phyloP scores from a whole-genome alignment of 2,113 vertebrate genomes.

The Bujurquina vittata region DNA sequence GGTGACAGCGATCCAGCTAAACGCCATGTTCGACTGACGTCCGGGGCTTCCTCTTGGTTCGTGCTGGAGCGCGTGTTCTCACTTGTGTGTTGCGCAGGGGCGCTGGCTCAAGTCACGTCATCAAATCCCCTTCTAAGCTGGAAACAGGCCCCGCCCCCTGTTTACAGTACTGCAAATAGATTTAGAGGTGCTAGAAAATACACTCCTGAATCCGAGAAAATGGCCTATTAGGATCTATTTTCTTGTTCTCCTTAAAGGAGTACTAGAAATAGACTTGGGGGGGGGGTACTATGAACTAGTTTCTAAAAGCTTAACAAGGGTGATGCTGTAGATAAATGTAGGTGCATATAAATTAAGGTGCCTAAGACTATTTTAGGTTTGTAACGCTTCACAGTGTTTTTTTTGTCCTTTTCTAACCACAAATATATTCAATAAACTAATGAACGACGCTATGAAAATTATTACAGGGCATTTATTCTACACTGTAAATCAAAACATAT shows the following conservation, averaged over 20 bases:
- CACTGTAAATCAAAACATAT: too few relatives aligned
- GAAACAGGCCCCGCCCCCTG: slow-evolving; percentile 50
- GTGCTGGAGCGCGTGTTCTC: slow-evolving; percentile 40
- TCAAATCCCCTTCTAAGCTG: slow-evolving; percentile 38
- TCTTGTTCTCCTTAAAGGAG: too few relatives aligned
- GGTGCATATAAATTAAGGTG: too few relatives aligned
- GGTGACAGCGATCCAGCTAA: slow-evolving; percentile 22
- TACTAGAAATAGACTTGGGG: too few relatives aligned
- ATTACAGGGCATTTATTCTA: too few relatives aligned
- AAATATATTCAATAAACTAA: neutral
- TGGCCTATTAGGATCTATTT: neutral
- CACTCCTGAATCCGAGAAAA: neutral
- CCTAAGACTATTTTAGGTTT: too few relatives aligned
- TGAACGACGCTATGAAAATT: too few relatives aligned
- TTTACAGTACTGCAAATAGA: slow-evolving; percentile 42
- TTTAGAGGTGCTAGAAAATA: neutral
- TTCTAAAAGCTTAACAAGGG: neutral
- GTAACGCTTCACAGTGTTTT: too few relatives aligned
- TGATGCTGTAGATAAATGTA: neutral
- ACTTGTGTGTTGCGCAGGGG: slow-evolving; percentile 64
- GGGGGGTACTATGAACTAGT: neutral
- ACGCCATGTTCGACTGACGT: slow-evolving; percentile 66
- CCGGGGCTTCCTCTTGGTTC: slow-evolving; percentile 1
- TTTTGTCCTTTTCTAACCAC: neutral
- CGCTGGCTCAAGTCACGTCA: slow-evolving; percentile 79